A percentile compares a stretch with the other conserved stretches of the same genome.
Evolutionary conservation across 2,113 vertebrate genomes (phyloP).

Genomic region (Coturnix japonica): DNA sequence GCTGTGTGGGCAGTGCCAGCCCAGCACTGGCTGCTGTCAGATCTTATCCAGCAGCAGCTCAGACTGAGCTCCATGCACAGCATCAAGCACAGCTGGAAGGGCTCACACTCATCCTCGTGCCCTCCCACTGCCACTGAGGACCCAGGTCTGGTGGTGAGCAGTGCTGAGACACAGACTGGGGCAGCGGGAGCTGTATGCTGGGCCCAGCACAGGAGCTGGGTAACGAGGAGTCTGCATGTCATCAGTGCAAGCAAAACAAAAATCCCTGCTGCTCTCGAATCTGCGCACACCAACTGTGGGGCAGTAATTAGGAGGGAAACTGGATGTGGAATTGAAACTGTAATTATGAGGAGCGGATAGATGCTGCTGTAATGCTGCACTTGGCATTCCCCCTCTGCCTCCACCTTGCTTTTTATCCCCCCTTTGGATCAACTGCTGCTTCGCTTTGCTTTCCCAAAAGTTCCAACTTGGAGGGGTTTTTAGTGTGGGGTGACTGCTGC

Average conservation of each 20-base stretch:
- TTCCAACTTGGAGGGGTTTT: not conserved
- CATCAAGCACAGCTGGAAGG: not conserved
- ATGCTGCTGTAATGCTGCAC: not conserved
- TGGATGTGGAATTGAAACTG: constrained; percentile 17
- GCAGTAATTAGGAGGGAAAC: constrained; percentile 45
- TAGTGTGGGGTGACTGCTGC: not conserved
- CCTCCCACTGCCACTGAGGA: too few relatives aligned
- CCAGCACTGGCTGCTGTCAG: fast-evolving
- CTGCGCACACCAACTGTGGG: not conserved
- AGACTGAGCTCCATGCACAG: fast-evolving
- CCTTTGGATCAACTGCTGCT: not conserved
- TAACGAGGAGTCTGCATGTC: not conserved
- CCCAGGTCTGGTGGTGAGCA: not conserved
- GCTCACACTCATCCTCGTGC: not conserved
- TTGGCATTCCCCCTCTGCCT: not conserved
- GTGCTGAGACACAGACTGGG: not conserved
- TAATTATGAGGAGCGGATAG: constrained; percentile 41
- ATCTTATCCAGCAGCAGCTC: not conserved
- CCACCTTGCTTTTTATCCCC: fast-evolving
- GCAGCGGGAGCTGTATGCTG: not conserved
- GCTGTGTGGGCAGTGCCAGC: not conserved
- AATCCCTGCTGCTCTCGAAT: not conserved
- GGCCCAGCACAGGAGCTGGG: not conserved
- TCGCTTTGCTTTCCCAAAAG: not conserved
- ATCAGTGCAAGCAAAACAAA: not conserved